Percentiles rank a stretch among this genome's conserved stretches.
Evolutionary conservation across 1,140 invertebrate species (phyloP).

Genomic region (Drosophila pseudoobscura): DNA sequence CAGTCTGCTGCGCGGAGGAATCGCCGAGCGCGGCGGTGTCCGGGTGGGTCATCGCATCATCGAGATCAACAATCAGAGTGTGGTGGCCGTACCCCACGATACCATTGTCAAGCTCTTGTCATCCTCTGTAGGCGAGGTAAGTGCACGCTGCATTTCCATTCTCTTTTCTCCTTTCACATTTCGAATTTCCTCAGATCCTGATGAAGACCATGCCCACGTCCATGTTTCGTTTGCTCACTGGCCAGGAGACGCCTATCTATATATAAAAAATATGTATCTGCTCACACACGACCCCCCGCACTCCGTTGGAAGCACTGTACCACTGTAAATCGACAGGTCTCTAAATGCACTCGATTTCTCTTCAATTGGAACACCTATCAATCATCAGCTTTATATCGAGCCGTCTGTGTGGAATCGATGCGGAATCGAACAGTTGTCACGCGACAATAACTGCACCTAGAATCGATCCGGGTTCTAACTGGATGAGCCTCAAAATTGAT

Average conservation of each 20-base stretch:
- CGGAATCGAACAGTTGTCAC: not conserved
- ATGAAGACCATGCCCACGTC: conserved; percentile 99
- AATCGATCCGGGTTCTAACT: too few species aligned
- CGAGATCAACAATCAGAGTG: conserved; percentile 99
- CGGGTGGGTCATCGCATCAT: conserved; percentile 99
- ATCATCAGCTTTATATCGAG: not conserved
- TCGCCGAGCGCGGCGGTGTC: conserved; percentile 98
- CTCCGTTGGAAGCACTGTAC: conserved; percentile 24
- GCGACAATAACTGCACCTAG: not conserved
- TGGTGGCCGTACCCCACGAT: conserved; percentile 99
- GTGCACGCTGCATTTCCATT: not conserved
- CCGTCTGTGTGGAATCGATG: too few species aligned
- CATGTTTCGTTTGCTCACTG: conserved; percentile 99
- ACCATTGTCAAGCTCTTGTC: conserved; percentile 99
- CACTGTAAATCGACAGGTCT: not conserved
- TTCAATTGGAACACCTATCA: conserved; percentile 1
- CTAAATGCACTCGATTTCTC: conserved; percentile 9
- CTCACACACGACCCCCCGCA: conserved; percentile 32
- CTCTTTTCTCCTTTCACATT: too few species aligned
- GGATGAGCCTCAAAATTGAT: too few species aligned
- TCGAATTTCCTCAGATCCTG: conserved; percentile 89
- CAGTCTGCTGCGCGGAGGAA: conserved; percentile 97
- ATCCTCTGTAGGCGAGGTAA: conserved; percentile 99
- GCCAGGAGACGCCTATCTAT: conserved; percentile 99
- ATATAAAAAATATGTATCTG: conserved; percentile 87